Percentiles rank a stretch among this genome's conserved stretches.
phyloP scores from a whole-genome alignment of 2,888 invertebrate species.

The Coenonympha glycerion region DNA sequence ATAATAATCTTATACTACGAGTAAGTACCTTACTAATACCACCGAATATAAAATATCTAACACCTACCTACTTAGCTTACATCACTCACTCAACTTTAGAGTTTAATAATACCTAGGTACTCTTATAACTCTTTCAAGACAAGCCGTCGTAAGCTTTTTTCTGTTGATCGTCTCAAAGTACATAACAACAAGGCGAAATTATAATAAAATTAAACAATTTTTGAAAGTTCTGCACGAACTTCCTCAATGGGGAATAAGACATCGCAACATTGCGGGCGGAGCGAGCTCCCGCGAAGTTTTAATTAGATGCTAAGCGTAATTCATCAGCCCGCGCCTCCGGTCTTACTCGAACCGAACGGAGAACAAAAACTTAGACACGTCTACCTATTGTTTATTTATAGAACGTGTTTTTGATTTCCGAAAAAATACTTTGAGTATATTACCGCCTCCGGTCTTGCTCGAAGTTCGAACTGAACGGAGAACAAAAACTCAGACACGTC shows the following conservation, averaged over 20 bases:
- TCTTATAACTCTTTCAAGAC: too few species aligned
- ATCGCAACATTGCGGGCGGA: background rate
- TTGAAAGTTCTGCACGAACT: background rate
- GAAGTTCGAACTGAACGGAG: background rate
- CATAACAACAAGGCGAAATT: too few species aligned
- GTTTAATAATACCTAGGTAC: too few species aligned
- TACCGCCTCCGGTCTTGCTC: background rate
- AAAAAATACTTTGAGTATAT: too few species aligned
- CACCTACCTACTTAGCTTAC: too few species aligned
- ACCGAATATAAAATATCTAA: too few species aligned
- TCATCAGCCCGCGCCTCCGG: background rate
- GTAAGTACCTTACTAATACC: too few species aligned
- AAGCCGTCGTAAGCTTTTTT: too few species aligned
- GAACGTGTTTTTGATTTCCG: too few species aligned
- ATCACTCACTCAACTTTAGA: too few species aligned
- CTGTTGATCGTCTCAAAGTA: too few species aligned
- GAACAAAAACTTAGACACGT: background rate
- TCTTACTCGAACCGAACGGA: background rate
- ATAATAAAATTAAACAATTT: background rate
- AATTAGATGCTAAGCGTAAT: slow-evolving; percentile 7
- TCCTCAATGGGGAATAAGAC: slow-evolving; percentile 2
- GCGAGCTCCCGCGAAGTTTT: slow-evolving; percentile 6
- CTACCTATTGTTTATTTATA: background rate
- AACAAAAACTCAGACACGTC: background rate
- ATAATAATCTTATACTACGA: too few species aligned